Evolutionary conservation across 1,140 invertebrate genomes (phyloP), one percentile per base, ranked within the genome.

Genomic region (Drosophila truncata): DNA sequence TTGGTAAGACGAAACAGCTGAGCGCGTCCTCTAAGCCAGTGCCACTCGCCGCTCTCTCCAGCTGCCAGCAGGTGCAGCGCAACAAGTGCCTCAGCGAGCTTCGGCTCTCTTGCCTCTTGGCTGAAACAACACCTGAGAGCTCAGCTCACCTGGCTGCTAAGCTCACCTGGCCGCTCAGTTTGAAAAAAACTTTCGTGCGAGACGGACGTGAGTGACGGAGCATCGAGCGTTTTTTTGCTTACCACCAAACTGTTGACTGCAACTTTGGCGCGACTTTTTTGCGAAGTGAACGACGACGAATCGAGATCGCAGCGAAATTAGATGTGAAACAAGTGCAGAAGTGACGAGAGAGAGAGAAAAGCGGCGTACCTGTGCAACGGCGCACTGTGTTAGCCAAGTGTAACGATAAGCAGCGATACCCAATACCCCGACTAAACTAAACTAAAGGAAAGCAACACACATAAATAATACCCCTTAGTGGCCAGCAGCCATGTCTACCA

Each of bases 171-270:
- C 31, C 33, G 41, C 50, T 58, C 72, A 87, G 80, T 87, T 80
- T 80, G 74, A 87, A 90, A 91, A 82, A 82, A 80, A 91, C 85
- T 80, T 77, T 92, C 90, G 85, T 91, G 72, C 78, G 90, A 81
- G 60, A 37, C 78, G 80, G 85, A 92, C 90, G 80, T 91, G 75
- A 44, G 46, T 64, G 59, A 57, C 54, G 67, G 50, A 83, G 50
- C 60, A 41, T 10, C 57, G 27, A 66, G 70, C 41, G 46, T 49
- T 58, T 35, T 25, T 47, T 66, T 54, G 23, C 49, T 20, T 25
- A 62, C 23, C n/a, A 41, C 18, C 64, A 31, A 60, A 64, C 61
- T 57, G 80, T 49, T 41, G 54, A 57, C 57, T 70, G 50, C 41
- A 75, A 76, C 73, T 54, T 85, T 78, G 78, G 67, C 82, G 82